phyloP scores from a whole-genome alignment of 2,113 vertebrate genomes.

The Setophaga kirtlandii region DNA sequence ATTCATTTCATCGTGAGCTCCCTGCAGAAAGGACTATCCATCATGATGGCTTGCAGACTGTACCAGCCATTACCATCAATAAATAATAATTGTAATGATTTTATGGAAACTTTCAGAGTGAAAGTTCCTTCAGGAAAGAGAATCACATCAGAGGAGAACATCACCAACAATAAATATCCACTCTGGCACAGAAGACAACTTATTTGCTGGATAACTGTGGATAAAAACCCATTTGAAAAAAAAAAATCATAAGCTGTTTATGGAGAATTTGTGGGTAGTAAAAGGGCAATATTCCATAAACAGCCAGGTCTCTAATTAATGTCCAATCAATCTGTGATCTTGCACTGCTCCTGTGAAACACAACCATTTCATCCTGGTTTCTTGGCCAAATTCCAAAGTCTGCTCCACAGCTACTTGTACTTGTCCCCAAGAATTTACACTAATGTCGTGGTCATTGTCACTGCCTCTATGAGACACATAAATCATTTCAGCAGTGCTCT shows the following conservation, averaged over 20 bases:
- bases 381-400: neutral
- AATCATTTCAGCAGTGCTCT: neutral
- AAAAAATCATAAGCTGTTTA: neutral
- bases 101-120: neutral
- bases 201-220: neutral
- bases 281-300: slow-evolving; percentile 24
- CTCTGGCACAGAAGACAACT: neutral
- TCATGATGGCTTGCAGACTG: neutral
- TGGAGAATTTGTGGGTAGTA: neutral
- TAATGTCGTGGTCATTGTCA: neutral
- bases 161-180: slow-evolving; percentile 5
- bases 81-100: slow-evolving; percentile 46
- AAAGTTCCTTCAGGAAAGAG: slow-evolving; percentile 24
- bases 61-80: slow-evolving; percentile 8
- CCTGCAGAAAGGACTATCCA: neutral
- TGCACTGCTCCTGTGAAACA: neutral
- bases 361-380: neutral
- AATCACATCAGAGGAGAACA: neutral
- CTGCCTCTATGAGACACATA: neutral
- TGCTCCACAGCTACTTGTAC: slow-evolving; percentile 13
- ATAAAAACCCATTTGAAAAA: neutral
- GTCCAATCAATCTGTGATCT: neutral
- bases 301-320: slow-evolving; percentile 3
- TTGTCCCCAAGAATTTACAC: slow-evolving; percentile 13
- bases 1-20: neutral